Evolutionary conservation across 2,888 invertebrate species (phyloP).

Genomic region (Candidula unifasciata): DNA sequence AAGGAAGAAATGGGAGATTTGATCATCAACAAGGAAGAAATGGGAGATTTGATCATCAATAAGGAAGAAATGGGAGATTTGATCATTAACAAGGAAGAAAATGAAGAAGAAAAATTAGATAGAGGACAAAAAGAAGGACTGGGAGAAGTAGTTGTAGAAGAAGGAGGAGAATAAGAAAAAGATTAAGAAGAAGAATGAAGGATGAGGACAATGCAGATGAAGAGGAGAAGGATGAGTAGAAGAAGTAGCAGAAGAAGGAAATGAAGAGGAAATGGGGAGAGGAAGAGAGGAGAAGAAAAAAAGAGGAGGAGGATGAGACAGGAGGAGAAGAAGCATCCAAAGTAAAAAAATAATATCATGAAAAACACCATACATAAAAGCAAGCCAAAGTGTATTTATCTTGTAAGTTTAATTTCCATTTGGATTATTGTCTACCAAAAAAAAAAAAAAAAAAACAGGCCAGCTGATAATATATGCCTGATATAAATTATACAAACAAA

Average conservation of each 20-base stretch:
- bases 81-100: background rate
- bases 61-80: no score
- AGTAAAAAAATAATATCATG: background rate
- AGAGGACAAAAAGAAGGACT: no score
- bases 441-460: no score
- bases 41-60: no score
- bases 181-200: background rate
- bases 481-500: background rate
- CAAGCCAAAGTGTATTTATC: background rate
- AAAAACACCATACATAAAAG: background rate
- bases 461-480: background rate
- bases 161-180: no score
- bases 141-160: no score
- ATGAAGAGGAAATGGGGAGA: no score
- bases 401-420: background rate
- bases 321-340: background rate
- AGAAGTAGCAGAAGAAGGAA: background rate
- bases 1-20: no score
- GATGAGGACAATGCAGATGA: background rate
- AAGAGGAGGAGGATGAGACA: background rate
- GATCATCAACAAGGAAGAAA: no score
- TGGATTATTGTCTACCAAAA: no score
- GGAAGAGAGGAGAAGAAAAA: background rate
- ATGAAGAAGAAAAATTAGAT: background rate
- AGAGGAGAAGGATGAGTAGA: background rate